Conservation (phyloP, 2,797 vertebrate species). For the Ctenopoma multispine region DNA sequence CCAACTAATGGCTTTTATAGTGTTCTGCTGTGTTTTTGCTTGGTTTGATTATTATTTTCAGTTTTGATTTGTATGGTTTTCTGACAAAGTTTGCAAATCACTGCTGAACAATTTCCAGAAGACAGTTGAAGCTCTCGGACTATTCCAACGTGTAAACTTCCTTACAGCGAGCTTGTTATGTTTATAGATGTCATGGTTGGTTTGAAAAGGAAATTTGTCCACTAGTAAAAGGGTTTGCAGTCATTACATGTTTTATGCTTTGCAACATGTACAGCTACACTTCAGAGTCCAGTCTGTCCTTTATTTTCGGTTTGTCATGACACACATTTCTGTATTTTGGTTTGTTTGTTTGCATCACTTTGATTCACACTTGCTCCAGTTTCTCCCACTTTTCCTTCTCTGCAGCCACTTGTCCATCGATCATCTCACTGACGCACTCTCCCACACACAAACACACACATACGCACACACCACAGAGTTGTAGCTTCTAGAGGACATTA, state of each 20-base stretch:
- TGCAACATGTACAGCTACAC: not conserved
- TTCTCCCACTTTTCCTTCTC: constrained; percentile 80
- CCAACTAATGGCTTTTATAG: too few relatives aligned
- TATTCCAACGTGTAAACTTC: too few relatives aligned
- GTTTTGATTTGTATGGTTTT: too few relatives aligned
- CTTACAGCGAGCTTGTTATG: too few relatives aligned
- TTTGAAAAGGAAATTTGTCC: too few relatives aligned
- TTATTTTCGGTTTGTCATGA: constrained; percentile 20
- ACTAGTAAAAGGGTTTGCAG: not conserved
- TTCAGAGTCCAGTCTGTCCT: constrained; percentile 24
- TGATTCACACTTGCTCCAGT: constrained; percentile 82
- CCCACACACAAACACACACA: too few relatives aligned
- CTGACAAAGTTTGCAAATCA: too few relatives aligned
- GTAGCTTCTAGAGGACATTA: constrained; percentile 11
- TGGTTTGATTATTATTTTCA: too few relatives aligned
- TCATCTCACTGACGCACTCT: constrained; percentile 31
- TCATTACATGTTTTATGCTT: not conserved
- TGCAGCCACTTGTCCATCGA: constrained; percentile 44
- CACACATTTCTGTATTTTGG: constrained; percentile 74
- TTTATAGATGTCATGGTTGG: too few relatives aligned
- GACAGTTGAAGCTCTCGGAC: too few relatives aligned
- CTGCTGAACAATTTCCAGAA: too few relatives aligned
- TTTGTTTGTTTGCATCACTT: constrained; percentile 77
- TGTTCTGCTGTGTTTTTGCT: too few relatives aligned
- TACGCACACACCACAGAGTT: constrained; percentile 4